phyloP scores from a whole-genome alignment of 2,888 invertebrate species.

The Doris montereyensis region DNA sequence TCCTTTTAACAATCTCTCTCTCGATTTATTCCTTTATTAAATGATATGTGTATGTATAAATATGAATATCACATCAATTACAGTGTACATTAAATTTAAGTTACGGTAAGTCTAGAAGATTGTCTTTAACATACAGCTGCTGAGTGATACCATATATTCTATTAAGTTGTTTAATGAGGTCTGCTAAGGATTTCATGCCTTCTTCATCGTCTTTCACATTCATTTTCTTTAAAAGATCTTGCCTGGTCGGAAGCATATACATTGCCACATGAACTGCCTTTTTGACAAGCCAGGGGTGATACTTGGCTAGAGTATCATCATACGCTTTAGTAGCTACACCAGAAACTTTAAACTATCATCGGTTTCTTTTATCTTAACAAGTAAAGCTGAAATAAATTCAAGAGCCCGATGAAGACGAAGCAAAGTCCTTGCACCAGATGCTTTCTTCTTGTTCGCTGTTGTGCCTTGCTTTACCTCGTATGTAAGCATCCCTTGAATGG shows the following conservation, averaged over 20 bases:
- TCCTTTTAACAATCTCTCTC: neutral
- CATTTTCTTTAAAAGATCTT: conserved; percentile 76
- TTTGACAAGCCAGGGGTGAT: conserved; percentile 86
- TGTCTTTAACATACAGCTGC: conserved; percentile 81
- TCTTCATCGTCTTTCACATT: conserved; percentile 71
- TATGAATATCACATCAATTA: too few species aligned
- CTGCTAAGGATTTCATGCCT: conserved; percentile 80
- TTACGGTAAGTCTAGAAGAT: conserved; percentile 83
- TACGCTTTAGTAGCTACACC: conserved; percentile 84
- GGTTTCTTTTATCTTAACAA: conserved; percentile 78
- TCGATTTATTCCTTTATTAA: neutral
- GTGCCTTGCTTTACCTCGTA: conserved; percentile 69
- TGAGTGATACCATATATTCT: conserved; percentile 85
- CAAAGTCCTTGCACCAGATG: conserved; percentile 90
- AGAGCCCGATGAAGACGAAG: conserved; percentile 91
- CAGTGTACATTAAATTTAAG: neutral
- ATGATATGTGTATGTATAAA: neutral
- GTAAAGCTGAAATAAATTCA: conserved; percentile 90
- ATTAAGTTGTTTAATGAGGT: conserved; percentile 81
- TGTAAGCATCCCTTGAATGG: conserved; percentile 86
- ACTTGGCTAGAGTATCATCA: conserved; percentile 85
- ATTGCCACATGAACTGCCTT: conserved; percentile 84
- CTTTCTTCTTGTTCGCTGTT: conserved; percentile 72
- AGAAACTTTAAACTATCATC: conserved; percentile 64
- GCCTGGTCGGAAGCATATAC: conserved; percentile 86